Conservation (phyloP, 2,113 vertebrate genomes). For the Corythaeola cristata region DNA sequence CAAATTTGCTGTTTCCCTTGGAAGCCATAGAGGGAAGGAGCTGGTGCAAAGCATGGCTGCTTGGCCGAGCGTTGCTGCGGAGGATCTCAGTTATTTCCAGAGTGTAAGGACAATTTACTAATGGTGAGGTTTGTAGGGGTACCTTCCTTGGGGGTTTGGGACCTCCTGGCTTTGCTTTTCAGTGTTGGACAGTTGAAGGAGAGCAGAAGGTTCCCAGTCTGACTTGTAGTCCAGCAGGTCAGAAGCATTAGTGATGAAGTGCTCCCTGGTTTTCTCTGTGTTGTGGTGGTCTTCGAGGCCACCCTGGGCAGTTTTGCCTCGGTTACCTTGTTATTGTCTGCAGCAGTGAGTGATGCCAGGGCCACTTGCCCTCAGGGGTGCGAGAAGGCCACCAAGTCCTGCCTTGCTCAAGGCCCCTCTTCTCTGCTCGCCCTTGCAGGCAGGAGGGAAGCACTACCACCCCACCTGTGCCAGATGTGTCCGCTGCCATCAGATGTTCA, state of each 20-base stretch:
- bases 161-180: neutral
- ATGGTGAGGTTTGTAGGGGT: neutral
- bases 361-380: neutral
- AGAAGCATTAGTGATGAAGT: neutral
- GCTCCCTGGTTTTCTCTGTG: neutral
- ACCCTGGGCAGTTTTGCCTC: neutral
- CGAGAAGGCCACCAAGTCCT: neutral
- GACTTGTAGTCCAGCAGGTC: neutral
- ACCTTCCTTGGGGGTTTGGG: neutral
- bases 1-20: neutral
- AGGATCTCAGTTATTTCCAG: neutral
- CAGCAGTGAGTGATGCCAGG: neutral
- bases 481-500: constrained; percentile 97
- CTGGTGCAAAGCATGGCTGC: neutral
- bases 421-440: constrained; percentile 70
- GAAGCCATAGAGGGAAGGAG: neutral
- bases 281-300: rapidly evolving
- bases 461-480: constrained; percentile 94
- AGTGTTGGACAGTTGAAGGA: neutral
- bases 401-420: neutral
- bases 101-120: neutral
- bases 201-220: neutral
- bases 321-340: neutral
- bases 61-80: neutral
- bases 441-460: constrained; percentile 97